Evolutionary conservation across 2,888 invertebrate genomes (phyloP).

Genomic region (Dascillus cervinus): DNA sequence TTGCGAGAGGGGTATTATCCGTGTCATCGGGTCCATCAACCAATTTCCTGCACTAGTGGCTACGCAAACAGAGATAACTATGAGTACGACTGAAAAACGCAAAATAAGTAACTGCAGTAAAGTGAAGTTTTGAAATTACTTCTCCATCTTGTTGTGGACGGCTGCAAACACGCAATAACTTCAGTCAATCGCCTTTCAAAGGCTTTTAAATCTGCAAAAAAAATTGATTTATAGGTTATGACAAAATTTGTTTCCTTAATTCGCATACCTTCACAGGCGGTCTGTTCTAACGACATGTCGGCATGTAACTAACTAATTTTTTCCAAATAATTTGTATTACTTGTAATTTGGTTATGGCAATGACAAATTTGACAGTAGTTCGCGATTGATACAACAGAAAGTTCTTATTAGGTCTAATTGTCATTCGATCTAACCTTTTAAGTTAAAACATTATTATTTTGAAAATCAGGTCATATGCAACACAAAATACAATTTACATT

Average conservation of each 20-base stretch:
- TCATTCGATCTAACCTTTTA: too few species aligned
- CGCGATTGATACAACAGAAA: too few species aligned
- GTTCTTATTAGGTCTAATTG: too few species aligned
- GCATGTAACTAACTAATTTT: too few species aligned
- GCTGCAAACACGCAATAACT: constrained; percentile 92
- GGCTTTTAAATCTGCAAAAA: constrained; percentile 83
- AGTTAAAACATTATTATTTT: too few species aligned
- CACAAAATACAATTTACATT: too few species aligned
- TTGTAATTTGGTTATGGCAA: too few species aligned
- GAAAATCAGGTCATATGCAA: too few species aligned
- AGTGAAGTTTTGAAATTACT: constrained; percentile 49
- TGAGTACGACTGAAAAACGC: constrained; percentile 64
- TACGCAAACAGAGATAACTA: constrained; percentile 81
- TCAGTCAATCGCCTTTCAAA: constrained; percentile 96
- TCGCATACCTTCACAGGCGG: constrained; percentile 78
- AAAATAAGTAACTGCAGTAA: not conserved
- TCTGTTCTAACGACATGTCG: constrained; percentile 75
- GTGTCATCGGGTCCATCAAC: constrained; percentile 89
- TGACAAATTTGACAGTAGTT: too few species aligned
- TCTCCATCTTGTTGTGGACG: constrained; percentile 92
- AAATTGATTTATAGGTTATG: constrained; percentile 39
- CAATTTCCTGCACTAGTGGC: constrained; percentile 94
- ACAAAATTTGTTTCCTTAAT: constrained; percentile 16
- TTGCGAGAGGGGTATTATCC: constrained; percentile 84
- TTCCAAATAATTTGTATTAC: too few species aligned